These are phyloP conservation scores for Odobenus rosmarus DNA, from an alignment of 2,113 vertebrate species.

Conservation along the genomic window DNA sequence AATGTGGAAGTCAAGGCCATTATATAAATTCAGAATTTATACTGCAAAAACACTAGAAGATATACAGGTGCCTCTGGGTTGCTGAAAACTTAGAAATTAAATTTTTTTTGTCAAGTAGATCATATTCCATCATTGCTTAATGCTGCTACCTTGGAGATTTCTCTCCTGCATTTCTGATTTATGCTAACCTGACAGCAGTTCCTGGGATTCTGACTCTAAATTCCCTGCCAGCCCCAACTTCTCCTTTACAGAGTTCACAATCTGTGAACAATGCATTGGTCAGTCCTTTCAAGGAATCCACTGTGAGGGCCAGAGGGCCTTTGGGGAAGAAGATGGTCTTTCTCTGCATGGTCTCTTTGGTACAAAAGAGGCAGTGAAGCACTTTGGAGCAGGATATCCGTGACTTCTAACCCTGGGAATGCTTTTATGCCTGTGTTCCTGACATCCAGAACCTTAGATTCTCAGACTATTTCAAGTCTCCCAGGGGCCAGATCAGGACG, in stretches of 20 bases:
- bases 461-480: neutral
- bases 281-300: neutral
- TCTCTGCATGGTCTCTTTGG: neutral
- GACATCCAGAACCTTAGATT: neutral
- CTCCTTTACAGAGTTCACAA: neutral
- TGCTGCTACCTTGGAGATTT: neutral
- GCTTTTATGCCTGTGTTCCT: too few species aligned
- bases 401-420: neutral
- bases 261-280: neutral
- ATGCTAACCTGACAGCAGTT: neutral
- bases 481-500: neutral
- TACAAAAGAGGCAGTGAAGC: neutral
- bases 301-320: neutral
- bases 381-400: neutral
- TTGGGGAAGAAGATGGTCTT: neutral
- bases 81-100: neutral
- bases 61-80: neutral
- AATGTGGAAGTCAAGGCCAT: neutral
- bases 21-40: neutral
- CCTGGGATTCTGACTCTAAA: neutral
- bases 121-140: neutral
- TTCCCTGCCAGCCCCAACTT: neutral
- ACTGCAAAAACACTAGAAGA: neutral
- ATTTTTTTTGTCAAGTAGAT: neutral
- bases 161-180: slow-evolving; percentile 15